Evolutionary conservation across 2,113 vertebrate species (phyloP).

Genomic region (Crotalus tigris): DNA sequence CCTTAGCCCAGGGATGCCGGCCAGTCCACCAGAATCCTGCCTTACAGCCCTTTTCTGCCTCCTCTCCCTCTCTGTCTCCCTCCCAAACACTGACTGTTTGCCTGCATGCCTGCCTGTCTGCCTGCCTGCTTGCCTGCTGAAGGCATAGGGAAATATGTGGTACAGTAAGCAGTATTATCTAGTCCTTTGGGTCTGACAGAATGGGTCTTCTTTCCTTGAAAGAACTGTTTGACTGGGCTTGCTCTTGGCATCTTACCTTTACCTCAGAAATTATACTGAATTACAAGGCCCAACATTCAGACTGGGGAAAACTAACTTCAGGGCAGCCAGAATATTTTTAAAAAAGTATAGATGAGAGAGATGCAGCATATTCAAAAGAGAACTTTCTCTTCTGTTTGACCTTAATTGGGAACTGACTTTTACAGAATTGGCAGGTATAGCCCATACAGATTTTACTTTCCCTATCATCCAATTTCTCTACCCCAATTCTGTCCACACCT

Average conservation of each 20-base stretch:
- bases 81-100: constrained; percentile 1
- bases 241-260: not conserved
- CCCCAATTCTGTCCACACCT: not conserved
- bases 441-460: not conserved
- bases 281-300: not conserved
- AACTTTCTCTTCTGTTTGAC: not conserved
- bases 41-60: constrained; percentile 16
- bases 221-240: not conserved
- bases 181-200: not conserved
- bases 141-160: not conserved
- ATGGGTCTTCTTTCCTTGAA: not conserved
- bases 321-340: not conserved
- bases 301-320: not conserved
- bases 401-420: not conserved
- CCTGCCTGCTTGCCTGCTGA: constrained; percentile 8
- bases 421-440: not conserved
- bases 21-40: not conserved
- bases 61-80: constrained; percentile 14
- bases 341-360: too few relatives aligned
- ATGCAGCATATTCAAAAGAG: not conserved
- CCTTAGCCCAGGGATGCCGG: not conserved
- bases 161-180: not conserved
- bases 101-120: not conserved
- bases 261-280: not conserved
- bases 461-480: not conserved